Conservation (phyloP, 2,113 vertebrate genomes). For the Gobiocypris rarus region DNA sequence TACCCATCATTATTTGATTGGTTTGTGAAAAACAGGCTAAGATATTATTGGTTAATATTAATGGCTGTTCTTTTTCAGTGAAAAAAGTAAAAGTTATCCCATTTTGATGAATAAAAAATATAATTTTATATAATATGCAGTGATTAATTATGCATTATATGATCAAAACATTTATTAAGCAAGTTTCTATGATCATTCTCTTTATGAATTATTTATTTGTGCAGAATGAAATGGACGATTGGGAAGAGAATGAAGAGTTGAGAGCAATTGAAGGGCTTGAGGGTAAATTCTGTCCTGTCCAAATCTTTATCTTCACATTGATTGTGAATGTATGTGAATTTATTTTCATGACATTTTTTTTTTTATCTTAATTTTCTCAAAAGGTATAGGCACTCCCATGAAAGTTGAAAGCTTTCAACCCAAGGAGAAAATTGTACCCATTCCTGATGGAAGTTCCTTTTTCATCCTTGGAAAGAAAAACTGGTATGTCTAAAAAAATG, state of each 20-base stretch:
- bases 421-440: slow-evolving; percentile 87
- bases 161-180: background rate
- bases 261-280: slow-evolving; percentile 61
- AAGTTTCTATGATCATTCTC: background rate
- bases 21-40: background rate
- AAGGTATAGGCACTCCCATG: slow-evolving; percentile 64
- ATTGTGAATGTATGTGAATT: background rate
- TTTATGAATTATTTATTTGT: background rate
- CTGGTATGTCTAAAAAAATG: slow-evolving; percentile 74
- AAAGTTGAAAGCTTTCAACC: slow-evolving; percentile 85
- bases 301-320: background rate
- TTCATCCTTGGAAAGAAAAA: slow-evolving; percentile 91
- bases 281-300: slow-evolving; percentile 36
- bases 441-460: slow-evolving; percentile 92
- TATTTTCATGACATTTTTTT: background rate
- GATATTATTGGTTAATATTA: background rate
- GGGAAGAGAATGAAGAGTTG: slow-evolving; percentile 58
- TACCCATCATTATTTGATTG: background rate
- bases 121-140: background rate
- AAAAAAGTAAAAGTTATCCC: background rate
- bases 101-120: background rate
- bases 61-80: background rate
- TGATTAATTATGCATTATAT: background rate
- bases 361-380: background rate
- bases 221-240: slow-evolving; percentile 64